phyloP scores from a whole-genome alignment of 2,797 vertebrate genomes.

The Notoglanidium macrostoma region DNA sequence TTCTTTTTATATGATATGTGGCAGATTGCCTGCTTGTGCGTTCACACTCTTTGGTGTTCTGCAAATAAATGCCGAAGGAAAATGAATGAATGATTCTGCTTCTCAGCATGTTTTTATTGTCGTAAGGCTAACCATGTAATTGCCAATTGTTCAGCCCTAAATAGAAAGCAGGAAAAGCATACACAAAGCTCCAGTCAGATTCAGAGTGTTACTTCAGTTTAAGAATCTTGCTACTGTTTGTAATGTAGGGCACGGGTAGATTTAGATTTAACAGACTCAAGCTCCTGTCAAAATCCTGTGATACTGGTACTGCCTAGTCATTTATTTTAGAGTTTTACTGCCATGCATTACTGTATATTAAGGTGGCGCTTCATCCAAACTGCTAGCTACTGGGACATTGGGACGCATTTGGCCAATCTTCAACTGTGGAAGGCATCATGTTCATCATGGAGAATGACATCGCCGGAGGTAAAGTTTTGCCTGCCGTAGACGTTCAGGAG shows the following conservation, averaged over 20 bases:
- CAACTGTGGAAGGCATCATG: not conserved
- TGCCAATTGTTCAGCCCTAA: slow-evolving; percentile 1
- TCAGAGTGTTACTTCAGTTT: not conserved
- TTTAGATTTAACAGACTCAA: not conserved
- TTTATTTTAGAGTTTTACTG: not conserved
- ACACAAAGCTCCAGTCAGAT: not conserved
- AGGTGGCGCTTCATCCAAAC: not conserved
- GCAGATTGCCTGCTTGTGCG: not conserved
- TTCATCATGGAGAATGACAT: slow-evolving; percentile 7
- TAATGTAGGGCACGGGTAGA: not conserved
- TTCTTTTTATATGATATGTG: slow-evolving; percentile 1
- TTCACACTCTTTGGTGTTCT: not conserved
- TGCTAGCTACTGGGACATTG: not conserved
- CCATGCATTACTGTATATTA: not conserved
- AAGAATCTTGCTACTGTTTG: slow-evolving; percentile 9
- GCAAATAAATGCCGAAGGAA: not conserved
- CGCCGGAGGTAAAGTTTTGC: not conserved
- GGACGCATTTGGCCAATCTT: not conserved
- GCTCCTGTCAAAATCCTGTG: not conserved
- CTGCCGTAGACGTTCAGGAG: not conserved
- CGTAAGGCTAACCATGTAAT: not conserved
- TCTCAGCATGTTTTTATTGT: slow-evolving; percentile 5
- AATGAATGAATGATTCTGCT: slow-evolving; percentile 15
- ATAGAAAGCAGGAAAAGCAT: not conserved
- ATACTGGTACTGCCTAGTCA: not conserved